phyloP scores from a whole-genome alignment of 2,888 invertebrate genomes.

The Tortricodes alternella region DNA sequence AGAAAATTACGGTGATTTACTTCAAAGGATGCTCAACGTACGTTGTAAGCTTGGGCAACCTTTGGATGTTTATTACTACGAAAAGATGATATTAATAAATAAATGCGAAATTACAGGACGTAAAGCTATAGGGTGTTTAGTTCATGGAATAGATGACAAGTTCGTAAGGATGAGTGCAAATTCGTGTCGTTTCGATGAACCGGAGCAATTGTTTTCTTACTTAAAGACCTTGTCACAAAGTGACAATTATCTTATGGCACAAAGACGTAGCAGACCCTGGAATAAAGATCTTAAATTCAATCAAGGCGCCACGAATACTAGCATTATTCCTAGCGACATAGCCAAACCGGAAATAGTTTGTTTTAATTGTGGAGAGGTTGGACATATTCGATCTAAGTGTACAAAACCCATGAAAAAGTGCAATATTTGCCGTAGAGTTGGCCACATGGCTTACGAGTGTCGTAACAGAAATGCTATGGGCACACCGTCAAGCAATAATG shows the following conservation, averaged over 20 bases:
- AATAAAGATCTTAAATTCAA: background rate
- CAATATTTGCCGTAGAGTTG: background rate
- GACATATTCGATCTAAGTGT: background rate
- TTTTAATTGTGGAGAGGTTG: background rate
- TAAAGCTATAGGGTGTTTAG: background rate
- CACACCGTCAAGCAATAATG: background rate
- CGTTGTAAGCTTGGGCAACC: constrained; percentile 3
- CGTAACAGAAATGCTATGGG: background rate
- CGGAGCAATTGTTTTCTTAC: constrained; percentile 10
- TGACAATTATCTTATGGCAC: background rate
- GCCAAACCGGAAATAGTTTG: background rate
- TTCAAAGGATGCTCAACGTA: background rate
- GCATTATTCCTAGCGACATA: background rate
- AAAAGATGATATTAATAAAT: background rate
- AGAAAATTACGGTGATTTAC: constrained; percentile 12
- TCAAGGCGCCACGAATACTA: background rate
- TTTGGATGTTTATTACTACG: constrained; percentile 3
- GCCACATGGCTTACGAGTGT: background rate
- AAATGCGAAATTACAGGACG: background rate
- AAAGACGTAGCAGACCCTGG: background rate
- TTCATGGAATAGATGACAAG: constrained; percentile 1
- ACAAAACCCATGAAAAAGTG: background rate
- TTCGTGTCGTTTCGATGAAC: constrained; percentile 8
- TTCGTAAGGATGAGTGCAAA: constrained; percentile 9
- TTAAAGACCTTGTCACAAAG: background rate